phyloP scores from a whole-genome alignment of 2,113 vertebrate species.

The Clarias macrocephalus region DNA sequence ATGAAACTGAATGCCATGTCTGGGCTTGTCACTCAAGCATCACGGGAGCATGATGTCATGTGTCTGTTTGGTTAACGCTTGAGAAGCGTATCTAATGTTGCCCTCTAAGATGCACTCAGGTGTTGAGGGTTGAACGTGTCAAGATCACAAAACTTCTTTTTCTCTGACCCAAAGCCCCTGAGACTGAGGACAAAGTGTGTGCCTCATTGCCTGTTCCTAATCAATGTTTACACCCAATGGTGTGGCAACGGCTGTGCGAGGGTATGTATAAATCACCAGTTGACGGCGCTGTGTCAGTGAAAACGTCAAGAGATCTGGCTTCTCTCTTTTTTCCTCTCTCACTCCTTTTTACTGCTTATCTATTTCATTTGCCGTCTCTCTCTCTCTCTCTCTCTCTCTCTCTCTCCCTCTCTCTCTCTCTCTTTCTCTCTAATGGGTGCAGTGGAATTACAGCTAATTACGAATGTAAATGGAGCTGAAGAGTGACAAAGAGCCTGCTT shows the following conservation, averaged over 20 bases:
- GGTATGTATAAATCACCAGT: conserved; percentile 59
- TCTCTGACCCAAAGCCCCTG: conserved; percentile 72
- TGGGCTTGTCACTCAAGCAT: conserved; percentile 70
- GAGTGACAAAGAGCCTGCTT: conserved; percentile 81
- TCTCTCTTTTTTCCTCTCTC: conserved; percentile 50
- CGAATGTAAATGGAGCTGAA: conserved; percentile 89
- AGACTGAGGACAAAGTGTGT: conserved; percentile 71
- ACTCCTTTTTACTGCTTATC: conserved; percentile 51
- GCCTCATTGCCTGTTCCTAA: conserved; percentile 75
- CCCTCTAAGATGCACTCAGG: conserved; percentile 67
- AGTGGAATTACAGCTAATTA: conserved; percentile 89
- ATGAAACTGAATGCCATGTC: conserved; percentile 71
- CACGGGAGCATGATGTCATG: conserved; percentile 60
- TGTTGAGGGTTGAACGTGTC: conserved; percentile 70
- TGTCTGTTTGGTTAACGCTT: conserved; percentile 68
- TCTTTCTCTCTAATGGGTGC: conserved; percentile 81
- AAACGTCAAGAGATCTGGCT: conserved; percentile 50
- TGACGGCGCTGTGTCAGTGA: conserved; percentile 53
- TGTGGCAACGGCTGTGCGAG: conserved; percentile 54
- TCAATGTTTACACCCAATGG: conserved; percentile 73
- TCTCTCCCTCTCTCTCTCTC: conserved; percentile 56
- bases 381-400: conserved; percentile 48
- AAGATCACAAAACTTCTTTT: conserved; percentile 67
- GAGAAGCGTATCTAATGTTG: conserved; percentile 70
- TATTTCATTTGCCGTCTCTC: conserved; percentile 52